Percentiles rank a stretch among this genome's conserved stretches.
Evolutionary conservation across 2,888 invertebrate species (phyloP).

Genomic region (Phragmatobia fuliginosa): DNA sequence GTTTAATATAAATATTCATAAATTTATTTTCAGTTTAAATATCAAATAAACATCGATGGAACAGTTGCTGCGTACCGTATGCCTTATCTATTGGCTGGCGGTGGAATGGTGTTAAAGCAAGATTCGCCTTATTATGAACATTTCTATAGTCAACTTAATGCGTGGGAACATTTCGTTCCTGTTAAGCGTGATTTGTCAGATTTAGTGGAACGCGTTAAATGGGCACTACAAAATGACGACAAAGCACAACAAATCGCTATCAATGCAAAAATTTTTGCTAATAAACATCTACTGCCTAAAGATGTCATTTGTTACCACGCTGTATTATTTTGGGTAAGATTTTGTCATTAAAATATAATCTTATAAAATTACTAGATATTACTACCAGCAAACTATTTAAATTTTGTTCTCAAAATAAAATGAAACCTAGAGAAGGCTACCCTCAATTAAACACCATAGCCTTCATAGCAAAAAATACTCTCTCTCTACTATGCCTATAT

Average conservation of each 20-base stretch:
- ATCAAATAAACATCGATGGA: slow-evolving; percentile 97
- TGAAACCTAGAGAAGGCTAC: too few species aligned
- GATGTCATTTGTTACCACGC: slow-evolving; percentile 96
- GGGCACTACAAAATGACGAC: slow-evolving; percentile 91
- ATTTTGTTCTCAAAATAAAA: too few species aligned
- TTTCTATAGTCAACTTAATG: slow-evolving; percentile 92
- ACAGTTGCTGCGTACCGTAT: slow-evolving; percentile 98
- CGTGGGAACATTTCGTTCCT: slow-evolving; percentile 94
- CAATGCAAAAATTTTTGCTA: slow-evolving; percentile 90
- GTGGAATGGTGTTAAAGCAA: slow-evolving; percentile 96
- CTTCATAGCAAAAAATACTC: too few species aligned
- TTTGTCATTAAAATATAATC: neutral
- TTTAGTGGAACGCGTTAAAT: slow-evolving; percentile 91
- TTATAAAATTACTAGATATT: too few species aligned
- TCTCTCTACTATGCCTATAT: too few species aligned
- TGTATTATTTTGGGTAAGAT: slow-evolving; percentile 76
- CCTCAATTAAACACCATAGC: too few species aligned
- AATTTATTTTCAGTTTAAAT: slow-evolving; percentile 92
- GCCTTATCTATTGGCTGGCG: slow-evolving; percentile 96
- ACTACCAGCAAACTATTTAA: too few species aligned
- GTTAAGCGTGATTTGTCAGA: slow-evolving; percentile 93
- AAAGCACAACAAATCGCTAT: slow-evolving; percentile 89
- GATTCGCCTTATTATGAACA: slow-evolving; percentile 97
- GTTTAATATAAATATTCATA: too few species aligned
- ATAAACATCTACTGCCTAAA: slow-evolving; percentile 92